Conservation (phyloP, 2,113 vertebrate species). For the Salvelinus fontinalis region DNA sequence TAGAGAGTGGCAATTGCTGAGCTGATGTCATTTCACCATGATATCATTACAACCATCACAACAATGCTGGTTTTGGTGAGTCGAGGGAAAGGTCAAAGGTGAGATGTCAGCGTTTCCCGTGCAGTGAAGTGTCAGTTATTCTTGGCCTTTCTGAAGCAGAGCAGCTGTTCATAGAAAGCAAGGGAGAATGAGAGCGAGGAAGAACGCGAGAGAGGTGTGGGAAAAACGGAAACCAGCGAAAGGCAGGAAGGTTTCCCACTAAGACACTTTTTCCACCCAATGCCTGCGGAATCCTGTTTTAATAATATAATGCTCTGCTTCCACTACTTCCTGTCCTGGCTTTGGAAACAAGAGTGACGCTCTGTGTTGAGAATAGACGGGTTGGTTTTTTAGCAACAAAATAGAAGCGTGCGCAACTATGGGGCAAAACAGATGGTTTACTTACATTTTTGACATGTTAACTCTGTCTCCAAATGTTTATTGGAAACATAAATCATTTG, state of each 20-base stretch:
- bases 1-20: not conserved
- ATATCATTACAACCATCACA: not conserved
- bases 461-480: no score
- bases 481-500: no score
- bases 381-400: no score
- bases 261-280: conserved; percentile 55
- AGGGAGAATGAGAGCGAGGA: conserved; percentile 17
- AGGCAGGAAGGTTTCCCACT: conserved; percentile 48
- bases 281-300: conserved; percentile 34
- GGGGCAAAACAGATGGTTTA: no score
- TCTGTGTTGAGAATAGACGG: no score
- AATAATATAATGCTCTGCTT: conserved; percentile 10
- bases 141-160: conserved; percentile 11
- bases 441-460: no score
- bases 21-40: not conserved
- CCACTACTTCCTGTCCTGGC: not conserved
- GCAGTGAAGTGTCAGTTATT: conserved; percentile 27
- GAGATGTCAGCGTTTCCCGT: conserved; percentile 34
- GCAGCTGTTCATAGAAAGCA: not conserved
- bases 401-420: no score
- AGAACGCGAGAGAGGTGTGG: conserved; percentile 23
- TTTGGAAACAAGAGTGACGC: not conserved
- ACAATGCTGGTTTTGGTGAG: not conserved
- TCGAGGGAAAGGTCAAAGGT: conserved; percentile 27
- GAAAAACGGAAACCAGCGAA: conserved; percentile 58